Evolutionary conservation across 2,888 invertebrate genomes (phyloP), one percentile per base, ranked within the genome.

Genomic region (Therioaphis trifolii): DNA sequence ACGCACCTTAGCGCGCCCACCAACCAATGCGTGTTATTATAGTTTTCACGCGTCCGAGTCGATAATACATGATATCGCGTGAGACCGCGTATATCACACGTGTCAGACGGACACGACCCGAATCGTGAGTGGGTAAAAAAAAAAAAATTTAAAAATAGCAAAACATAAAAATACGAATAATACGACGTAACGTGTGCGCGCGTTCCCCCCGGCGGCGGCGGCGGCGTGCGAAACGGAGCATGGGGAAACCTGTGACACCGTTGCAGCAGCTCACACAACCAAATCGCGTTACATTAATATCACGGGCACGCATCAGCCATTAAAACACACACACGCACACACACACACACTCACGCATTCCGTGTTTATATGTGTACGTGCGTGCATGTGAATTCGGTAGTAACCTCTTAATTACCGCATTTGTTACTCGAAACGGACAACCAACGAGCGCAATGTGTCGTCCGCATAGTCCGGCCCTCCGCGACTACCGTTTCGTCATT

Each of bases 401-500:
- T 18, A 49, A 18, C 49, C 9, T 55, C 55, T 55, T 55, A 55
- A 55, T 55, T 55, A n/a, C 55, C 21, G 55, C 18, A 55, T 58
- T 75, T 40, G 75, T 40, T 58, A 40, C 24, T 40, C 24, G 24
- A 58, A 49, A 52, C 69, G n/a, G n/a, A 29, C 72, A n/a, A 24
- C 15, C 58, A 11, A 18, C 21, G 75, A 4, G 40, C 40, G 24
- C 15, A 14, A 40, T 29, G 75, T 58, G 55, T 21, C 58, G 18
- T 40, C 15, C 29, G 24, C 55, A 55, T 15, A 15, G 63, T 18
- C 29, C 18, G 46, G 14, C 40, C 43, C 27, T 27, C 27, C 18
- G 43, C 18, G 61, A 46, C 61, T 76, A 58, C 76, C 61, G 76
- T 76, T 75, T 76, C 76, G 27, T 24, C 40, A 49, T 71, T 71